These are phyloP conservation scores for Melanocharis versteri DNA, from an alignment of 2,113 vertebrate species.

Conservation along the genomic window DNA sequence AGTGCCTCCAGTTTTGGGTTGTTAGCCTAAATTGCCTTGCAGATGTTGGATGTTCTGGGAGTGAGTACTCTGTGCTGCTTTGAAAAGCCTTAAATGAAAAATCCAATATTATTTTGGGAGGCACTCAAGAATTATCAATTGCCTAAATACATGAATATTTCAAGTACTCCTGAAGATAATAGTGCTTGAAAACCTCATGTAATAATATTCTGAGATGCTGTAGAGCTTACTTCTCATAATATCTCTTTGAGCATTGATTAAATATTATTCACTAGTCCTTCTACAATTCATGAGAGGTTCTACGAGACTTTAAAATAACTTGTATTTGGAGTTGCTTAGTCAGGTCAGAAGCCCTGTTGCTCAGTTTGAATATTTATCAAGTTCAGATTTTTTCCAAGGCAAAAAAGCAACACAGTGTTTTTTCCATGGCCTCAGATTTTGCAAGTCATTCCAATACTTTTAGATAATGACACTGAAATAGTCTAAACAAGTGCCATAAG, in stretches of 20 bases:
- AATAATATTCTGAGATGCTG: slow-evolving; percentile 16
- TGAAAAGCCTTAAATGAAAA: slow-evolving; percentile 38
- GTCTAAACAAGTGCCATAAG: background rate
- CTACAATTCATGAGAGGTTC: background rate
- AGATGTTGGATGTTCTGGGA: slow-evolving; percentile 19
- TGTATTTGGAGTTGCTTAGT: background rate
- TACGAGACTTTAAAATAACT: background rate
- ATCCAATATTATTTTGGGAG: slow-evolving; percentile 41
- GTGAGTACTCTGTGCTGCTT: background rate
- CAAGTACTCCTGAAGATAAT: slow-evolving; percentile 45
- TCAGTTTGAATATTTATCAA: background rate
- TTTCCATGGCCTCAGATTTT: background rate
- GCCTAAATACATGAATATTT: slow-evolving; percentile 50
- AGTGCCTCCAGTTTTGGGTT: background rate
- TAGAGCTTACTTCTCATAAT: slow-evolving; percentile 26
- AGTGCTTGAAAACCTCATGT: slow-evolving; percentile 26
- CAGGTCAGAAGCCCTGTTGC: background rate
- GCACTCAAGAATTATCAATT: slow-evolving; percentile 40
- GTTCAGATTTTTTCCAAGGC: background rate
- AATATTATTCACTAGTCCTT: slow-evolving; percentile 20
- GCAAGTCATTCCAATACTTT: background rate
- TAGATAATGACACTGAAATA: background rate
- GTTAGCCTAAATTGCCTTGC: slow-evolving; percentile 34
- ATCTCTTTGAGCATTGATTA: slow-evolving; percentile 39
- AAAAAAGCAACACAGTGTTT: background rate